These are phyloP conservation scores for Trachops cirrhosus DNA, from an alignment of 2,797 vertebrate genomes.

Conservation along the genomic window DNA sequence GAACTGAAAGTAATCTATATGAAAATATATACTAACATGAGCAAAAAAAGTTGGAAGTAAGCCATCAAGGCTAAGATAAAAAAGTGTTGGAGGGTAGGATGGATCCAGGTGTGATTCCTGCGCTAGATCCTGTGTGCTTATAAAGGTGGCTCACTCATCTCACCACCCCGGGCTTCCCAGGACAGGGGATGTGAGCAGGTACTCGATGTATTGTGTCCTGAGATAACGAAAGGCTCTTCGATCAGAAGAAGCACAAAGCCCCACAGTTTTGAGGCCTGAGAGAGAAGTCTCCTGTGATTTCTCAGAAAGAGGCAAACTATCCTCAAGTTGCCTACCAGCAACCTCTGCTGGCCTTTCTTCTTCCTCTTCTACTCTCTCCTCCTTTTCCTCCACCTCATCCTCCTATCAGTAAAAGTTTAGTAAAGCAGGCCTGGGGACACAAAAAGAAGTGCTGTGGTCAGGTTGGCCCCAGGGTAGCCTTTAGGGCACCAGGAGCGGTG, in stretches of 20 bases:
- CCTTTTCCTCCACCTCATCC: not conserved
- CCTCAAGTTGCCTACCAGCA: no score
- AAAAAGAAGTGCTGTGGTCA: not conserved
- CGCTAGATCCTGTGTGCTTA: not conserved
- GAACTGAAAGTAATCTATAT: not conserved
- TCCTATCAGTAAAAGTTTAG: not conserved
- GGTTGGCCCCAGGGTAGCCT: not conserved
- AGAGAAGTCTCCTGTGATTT: not conserved
- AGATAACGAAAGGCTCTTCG: not conserved
- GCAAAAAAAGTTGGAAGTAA: not conserved
- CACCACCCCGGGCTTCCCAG: no score
- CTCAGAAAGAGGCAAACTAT: not conserved
- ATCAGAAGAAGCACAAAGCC: not conserved
- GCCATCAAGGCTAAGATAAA: not conserved
- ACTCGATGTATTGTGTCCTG: not conserved
- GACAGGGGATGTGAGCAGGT: not conserved
- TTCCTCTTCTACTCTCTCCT: no score
- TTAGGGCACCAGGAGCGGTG: accelerated
- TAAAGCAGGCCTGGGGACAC: not conserved
- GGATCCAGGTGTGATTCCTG: not conserved
- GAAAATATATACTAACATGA: not conserved
- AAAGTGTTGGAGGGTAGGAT: not conserved
- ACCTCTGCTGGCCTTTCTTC: not conserved
- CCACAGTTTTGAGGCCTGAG: not conserved
- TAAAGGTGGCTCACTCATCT: not conserved